These are phyloP conservation scores for Spheniscus mendiculus DNA, from an alignment of 2,113 vertebrate genomes.

Conservation along the genomic window DNA sequence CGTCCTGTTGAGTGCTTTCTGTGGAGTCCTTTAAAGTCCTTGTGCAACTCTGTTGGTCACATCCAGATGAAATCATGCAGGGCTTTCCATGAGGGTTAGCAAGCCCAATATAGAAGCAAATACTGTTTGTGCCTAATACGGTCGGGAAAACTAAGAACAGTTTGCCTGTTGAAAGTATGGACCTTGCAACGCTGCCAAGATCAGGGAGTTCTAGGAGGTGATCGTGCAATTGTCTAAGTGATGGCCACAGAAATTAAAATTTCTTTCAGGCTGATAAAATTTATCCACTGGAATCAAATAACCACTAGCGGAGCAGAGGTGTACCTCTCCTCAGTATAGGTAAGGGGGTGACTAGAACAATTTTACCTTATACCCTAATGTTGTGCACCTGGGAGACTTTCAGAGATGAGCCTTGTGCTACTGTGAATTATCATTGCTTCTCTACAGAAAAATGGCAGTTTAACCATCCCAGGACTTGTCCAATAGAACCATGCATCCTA, in stretches of 20 bases:
- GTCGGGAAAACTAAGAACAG: background rate
- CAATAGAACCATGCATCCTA: rapidly evolving
- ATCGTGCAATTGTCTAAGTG: background rate
- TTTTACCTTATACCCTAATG: background rate
- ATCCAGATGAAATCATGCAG: background rate
- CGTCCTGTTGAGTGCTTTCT: background rate
- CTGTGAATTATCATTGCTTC: background rate
- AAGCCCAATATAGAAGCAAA: background rate
- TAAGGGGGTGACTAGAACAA: background rate
- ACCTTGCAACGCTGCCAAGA: background rate
- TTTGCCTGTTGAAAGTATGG: background rate
- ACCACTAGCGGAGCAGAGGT: background rate
- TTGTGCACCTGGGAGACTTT: background rate
- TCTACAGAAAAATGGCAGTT: background rate
- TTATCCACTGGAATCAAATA: background rate
- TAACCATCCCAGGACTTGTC: background rate
- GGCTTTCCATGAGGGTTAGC: background rate
- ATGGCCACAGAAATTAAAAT: background rate
- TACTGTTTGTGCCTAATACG: background rate
- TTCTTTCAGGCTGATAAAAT: background rate
- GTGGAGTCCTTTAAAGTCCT: background rate
- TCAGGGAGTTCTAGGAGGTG: background rate
- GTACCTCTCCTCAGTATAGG: background rate
- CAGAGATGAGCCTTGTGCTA: background rate
- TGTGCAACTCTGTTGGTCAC: background rate